Conservation (phyloP, 2,888 invertebrate species). For the Lordiphosa andalusiaca region DNA sequence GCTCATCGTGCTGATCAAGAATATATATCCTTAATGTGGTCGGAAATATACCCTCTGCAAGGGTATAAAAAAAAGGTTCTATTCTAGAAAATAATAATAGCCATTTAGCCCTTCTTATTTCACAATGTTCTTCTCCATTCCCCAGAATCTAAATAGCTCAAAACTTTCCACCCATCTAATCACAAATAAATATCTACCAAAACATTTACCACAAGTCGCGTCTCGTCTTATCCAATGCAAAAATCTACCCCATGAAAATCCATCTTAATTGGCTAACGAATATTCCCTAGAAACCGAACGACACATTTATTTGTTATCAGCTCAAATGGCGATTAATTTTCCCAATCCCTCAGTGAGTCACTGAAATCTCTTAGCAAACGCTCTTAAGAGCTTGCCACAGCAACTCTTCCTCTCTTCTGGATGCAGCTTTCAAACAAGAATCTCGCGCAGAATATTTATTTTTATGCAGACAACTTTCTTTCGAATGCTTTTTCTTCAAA, state of each 20-base stretch:
- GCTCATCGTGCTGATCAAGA: too few species aligned
- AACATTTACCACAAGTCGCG: background rate
- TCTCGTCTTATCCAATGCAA: background rate
- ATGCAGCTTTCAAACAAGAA: constrained; percentile 55
- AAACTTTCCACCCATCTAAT: too few species aligned
- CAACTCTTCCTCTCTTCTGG: constrained; percentile 12
- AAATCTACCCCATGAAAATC: background rate
- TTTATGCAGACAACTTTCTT: constrained; percentile 65
- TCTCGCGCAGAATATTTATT: constrained; percentile 39
- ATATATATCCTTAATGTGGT: too few species aligned
- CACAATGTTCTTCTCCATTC: too few species aligned
- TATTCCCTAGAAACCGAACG: constrained; percentile 19
- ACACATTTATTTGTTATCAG: constrained; percentile 26
- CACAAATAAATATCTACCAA: background rate
- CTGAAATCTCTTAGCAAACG: constrained; percentile 17
- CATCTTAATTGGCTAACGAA: constrained; percentile 36
- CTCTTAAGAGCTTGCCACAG: constrained; percentile 12
- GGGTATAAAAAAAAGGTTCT: too few species aligned
- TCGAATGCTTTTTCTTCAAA: constrained; percentile 63
- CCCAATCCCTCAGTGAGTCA: constrained; percentile 4
- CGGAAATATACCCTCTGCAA: too few species aligned
- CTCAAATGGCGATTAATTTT: constrained; percentile 14
- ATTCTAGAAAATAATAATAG: too few species aligned
- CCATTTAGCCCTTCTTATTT: too few species aligned
- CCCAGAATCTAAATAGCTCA: too few species aligned